Percentiles rank a stretch among this genome's conserved stretches.
phyloP scores from a whole-genome alignment of 1,140 invertebrate genomes.

The Rhagoletis pomonella region DNA sequence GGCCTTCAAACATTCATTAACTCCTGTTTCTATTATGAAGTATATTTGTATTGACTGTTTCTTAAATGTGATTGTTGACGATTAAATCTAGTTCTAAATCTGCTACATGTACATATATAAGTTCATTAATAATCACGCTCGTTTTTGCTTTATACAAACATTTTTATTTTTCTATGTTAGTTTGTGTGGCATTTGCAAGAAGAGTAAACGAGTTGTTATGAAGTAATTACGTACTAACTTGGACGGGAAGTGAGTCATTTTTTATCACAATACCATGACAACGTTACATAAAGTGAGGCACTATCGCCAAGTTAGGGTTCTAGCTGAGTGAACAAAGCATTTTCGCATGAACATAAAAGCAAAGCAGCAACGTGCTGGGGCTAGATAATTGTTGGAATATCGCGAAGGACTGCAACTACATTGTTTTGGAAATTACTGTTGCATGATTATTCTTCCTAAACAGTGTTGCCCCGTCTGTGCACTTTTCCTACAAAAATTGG shows the following conservation, averaged over 20 bases:
- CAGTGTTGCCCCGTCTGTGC: no score
- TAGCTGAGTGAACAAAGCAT: slow-evolving; percentile 10
- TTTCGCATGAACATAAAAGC: slow-evolving; percentile 11
- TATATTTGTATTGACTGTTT: not conserved
- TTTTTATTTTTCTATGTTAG: not conserved
- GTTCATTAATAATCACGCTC: not conserved
- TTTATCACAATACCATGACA: slow-evolving; percentile 32
- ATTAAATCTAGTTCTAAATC: not conserved
- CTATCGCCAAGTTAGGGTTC: not conserved
- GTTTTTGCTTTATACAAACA: not conserved
- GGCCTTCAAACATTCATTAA: slow-evolving; percentile 20
- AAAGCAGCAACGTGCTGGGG: not conserved
- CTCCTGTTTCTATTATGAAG: not conserved
- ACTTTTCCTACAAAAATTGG: no score
- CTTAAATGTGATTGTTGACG: not conserved
- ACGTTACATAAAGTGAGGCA: slow-evolving; percentile 18
- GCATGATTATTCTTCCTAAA: no score
- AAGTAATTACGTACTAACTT: slow-evolving; percentile 36
- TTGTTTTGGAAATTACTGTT: no score
- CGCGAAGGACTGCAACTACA: no score
- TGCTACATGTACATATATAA: not conserved
- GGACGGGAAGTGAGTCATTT: slow-evolving; percentile 49
- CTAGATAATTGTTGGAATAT: not conserved
- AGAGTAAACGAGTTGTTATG: not conserved
- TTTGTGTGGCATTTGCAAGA: not conserved